Base-by-base conservation (phyloP, 1,140 invertebrate genomes). In the Adelges cooleyi region DNA sequence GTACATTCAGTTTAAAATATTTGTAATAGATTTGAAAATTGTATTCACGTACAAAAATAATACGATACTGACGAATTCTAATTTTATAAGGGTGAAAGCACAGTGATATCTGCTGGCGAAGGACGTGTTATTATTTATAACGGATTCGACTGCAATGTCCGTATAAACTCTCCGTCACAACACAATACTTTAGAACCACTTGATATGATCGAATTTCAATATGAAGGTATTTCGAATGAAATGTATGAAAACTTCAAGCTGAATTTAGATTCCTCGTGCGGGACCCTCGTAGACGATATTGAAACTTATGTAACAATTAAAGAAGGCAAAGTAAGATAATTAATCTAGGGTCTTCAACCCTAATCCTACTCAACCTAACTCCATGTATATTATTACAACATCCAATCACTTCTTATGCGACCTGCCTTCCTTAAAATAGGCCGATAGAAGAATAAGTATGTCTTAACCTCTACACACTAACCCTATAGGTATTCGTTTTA, bases 121-220 rank as follows among this genome's bases (percentile, higher is more conserved):
- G 77, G 79, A 0, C 86, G 88, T 72, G 52, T 90, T 29, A 78
- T 85, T 54, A 76, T 91, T 66, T 87, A 84, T 68, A 92, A 92
- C 71, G 75, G 78, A 1, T 72, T 82, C 15, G 54, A 65, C 17
- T 68, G 68, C 33, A 10, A 48, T 1, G 68, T 67, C 11, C 29
- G 11, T 13, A 10, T 56, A 17, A 15, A 11, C 1, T 42, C 53
- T 4, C 3, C n/a, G 0, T 56, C 22, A 8, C 13, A 23, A 9
- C 10, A 15, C 1, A 2, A 15, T 9, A 3, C n/a, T n/a, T 25
- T 56, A 6, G 36, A 9, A 9, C 22, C 53, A 4, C 36, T 56
- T 0, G 38, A 25, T 18, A 42, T 56, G 22, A 11, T 56, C 9
- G 18, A 56, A 2, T 9, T 56, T 10, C 10, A 2, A 2, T n/a